Base-by-base conservation (phyloP, 2,113 vertebrate species). In the Mustela lutreola region DNA sequence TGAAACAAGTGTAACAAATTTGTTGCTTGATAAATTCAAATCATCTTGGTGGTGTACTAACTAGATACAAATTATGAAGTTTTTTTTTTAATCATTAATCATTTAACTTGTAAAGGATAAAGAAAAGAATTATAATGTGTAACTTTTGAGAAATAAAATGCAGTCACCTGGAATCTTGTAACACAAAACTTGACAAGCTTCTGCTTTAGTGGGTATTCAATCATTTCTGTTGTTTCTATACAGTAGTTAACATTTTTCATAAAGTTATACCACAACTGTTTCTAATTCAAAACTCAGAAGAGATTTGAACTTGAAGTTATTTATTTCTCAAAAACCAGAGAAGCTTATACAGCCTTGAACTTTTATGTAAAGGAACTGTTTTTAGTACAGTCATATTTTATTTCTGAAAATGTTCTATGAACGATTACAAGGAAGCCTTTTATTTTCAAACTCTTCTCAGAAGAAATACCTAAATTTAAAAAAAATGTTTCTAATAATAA, bases 111-210 rank as follows among this genome's bases (percentile, higher is more conserved):
- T 92, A 81, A 71, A 7, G 53, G 81, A 92, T 3, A 24, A 73
- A 80, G 24, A 75, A 92, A 90, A 92, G 3, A 31, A 95, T 87
- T 73, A 62, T 7, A 85, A 67, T 5, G 60, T 63, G 22, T 75
- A 94, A 89, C 11, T 48, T 79, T 48, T 79, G 24, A 92, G 63
- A 97, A 89, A 80, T 85, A 58, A 76, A 58, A 86, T 82, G 7
- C 1, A 79, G 18, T 67, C 36, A 85, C n/a, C 42, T 84, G n/a
- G 11, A 73, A 88, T 84, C 21, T 80, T 80, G 58, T 42, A 5
- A 73, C 21, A 48, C 6, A 31, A 91, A 92, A 87, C 21, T 95
- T 50, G 87, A 95, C 26, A 89, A 65, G 31, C 8, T 86, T 94
- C 50, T 92, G 31, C 36, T 91, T 63, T 16, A 83, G 73, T 11